phyloP scores from a whole-genome alignment of 2,113 vertebrate species.

The Pongo abelii region DNA sequence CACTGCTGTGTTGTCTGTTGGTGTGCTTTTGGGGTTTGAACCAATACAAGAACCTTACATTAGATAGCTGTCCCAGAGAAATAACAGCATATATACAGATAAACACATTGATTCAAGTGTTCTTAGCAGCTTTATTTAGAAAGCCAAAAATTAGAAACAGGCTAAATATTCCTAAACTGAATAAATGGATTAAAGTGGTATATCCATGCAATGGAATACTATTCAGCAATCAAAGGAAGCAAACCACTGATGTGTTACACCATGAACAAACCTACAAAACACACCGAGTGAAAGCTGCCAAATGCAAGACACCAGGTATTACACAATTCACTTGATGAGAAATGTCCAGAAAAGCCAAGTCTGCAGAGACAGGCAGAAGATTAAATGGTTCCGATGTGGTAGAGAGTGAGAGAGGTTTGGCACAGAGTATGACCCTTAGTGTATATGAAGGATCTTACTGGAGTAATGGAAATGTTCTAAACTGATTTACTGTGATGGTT shows the following conservation, averaged over 20 bases:
- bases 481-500: neutral
- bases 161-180: neutral
- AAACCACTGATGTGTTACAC: neutral
- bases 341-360: neutral
- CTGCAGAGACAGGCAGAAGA: neutral
- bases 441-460: neutral
- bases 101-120: neutral
- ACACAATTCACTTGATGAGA: neutral
- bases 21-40: no score
- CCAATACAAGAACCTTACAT: no score
- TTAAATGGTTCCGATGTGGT: neutral
- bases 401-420: fast-evolving
- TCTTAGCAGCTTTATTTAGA: neutral
- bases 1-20: no score
- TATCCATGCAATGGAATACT: neutral
- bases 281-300: neutral
- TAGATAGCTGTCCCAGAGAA: neutral
- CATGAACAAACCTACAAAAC: neutral
- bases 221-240: neutral
- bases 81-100: neutral
- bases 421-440: neutral
- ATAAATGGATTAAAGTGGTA: neutral
- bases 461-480: neutral
- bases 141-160: neutral
- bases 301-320: neutral